Percentiles rank a stretch among this genome's conserved stretches.
phyloP scores from a whole-genome alignment of 2,797 vertebrate species.

The Peromyscus eremicus region DNA sequence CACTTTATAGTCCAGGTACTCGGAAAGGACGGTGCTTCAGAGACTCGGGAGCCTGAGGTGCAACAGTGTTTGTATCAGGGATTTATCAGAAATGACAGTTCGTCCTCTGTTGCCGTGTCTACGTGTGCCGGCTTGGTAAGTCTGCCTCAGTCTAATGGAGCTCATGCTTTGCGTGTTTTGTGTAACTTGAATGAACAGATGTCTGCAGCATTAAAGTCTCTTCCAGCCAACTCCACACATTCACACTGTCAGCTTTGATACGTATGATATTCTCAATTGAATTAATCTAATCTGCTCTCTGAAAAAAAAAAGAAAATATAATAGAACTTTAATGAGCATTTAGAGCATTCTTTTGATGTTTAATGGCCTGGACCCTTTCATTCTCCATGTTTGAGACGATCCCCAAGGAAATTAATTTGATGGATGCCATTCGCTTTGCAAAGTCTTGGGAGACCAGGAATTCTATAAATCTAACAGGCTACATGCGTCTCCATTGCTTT shows the following conservation, averaged over 20 bases:
- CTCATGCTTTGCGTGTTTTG: not conserved
- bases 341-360: constrained; percentile 81
- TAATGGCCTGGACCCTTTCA: constrained; percentile 78
- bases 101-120: constrained; percentile 95
- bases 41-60: constrained; percentile 86
- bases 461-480: constrained; percentile 77
- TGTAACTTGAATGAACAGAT: constrained; percentile 70
- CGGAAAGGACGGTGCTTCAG: constrained; percentile 89
- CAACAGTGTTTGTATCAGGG: constrained; percentile 97
- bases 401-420: constrained; percentile 74
- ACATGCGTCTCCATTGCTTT: constrained; percentile 50
- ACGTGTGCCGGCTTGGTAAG: constrained; percentile 97
- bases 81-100: constrained; percentile 94
- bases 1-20: constrained; percentile 95
- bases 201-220: constrained; percentile 60
- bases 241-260: constrained; percentile 74
- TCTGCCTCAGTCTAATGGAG: constrained; percentile 68
- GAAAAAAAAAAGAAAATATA: constrained; percentile 73
- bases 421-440: constrained; percentile 75
- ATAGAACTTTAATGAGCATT: constrained; percentile 76
- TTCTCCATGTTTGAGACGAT: constrained; percentile 72
- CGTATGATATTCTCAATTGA: constrained; percentile 67
- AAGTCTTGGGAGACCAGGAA: constrained; percentile 69
- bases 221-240: constrained; percentile 46
- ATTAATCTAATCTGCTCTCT: constrained; percentile 78